These are phyloP conservation scores for Neogobius melanostomus DNA, from an alignment of 2,113 vertebrate genomes.

Conservation along the genomic window DNA sequence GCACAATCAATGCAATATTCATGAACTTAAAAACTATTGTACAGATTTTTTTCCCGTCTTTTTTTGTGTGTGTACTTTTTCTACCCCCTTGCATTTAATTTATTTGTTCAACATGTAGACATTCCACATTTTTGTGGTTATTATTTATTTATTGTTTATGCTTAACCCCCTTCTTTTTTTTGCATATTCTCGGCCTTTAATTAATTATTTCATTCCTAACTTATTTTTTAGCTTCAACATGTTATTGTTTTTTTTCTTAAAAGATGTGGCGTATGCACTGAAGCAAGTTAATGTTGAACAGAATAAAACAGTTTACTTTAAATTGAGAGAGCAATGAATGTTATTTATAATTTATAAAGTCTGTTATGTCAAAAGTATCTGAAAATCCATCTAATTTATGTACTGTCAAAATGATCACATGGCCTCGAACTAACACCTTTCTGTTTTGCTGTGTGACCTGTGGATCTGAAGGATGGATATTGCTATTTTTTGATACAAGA, in stretches of 20 bases:
- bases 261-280: constrained; percentile 76
- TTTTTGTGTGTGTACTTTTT: constrained; percentile 80
- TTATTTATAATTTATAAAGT: constrained; percentile 74
- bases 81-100: constrained; percentile 84
- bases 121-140: constrained; percentile 88
- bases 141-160: constrained; percentile 97
- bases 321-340: constrained; percentile 87
- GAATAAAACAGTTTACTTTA: constrained; percentile 86
- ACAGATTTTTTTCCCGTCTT: constrained; percentile 70
- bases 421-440: constrained; percentile 75
- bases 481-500: constrained; percentile 97
- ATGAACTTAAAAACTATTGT: constrained; percentile 82
- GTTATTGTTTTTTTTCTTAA: constrained; percentile 12
- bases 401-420: constrained; percentile 79
- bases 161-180: constrained; percentile 56
- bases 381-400: constrained; percentile 55
- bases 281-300: constrained; percentile 78
- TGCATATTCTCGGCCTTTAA: constrained; percentile 72
- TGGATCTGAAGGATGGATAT: constrained; percentile 82
- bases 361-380: constrained; percentile 52
- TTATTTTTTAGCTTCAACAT: constrained; percentile 80
- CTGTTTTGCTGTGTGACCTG: constrained; percentile 83
- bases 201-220: constrained; percentile 76
- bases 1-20: constrained; percentile 98
- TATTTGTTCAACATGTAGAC: constrained; percentile 89